phyloP scores from a whole-genome alignment of 2,113 vertebrate genomes.

The Abramis brama region DNA sequence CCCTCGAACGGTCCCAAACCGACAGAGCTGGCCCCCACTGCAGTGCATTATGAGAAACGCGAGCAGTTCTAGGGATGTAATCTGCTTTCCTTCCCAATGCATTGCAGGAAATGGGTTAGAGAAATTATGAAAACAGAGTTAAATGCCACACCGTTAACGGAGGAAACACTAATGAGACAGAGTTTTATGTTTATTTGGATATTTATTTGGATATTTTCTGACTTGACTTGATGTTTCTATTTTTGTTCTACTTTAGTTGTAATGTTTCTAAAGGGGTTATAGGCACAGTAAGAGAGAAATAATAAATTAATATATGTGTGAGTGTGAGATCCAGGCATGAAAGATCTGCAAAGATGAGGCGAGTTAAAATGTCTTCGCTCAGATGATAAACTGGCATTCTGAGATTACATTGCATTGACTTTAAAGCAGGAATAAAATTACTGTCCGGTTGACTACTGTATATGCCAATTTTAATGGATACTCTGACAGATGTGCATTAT shows the following conservation, averaged over 20 bases:
- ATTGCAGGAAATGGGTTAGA: slow-evolving; percentile 25
- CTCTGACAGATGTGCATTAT: background rate
- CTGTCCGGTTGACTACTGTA: background rate
- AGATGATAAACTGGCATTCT: background rate
- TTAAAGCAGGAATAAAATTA: background rate
- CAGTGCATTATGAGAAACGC: slow-evolving; percentile 38
- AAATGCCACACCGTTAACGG: slow-evolving; percentile 23
- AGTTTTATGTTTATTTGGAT: background rate
- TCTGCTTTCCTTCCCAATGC: slow-evolving; percentile 19
- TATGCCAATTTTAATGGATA: background rate
- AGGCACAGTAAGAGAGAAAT: background rate
- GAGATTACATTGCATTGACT: background rate
- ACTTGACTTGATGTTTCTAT: background rate
- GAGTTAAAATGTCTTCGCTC: background rate
- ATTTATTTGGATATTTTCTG: slow-evolving; percentile 25
- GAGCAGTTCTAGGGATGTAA: background rate
- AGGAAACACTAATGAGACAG: background rate
- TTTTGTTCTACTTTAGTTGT: background rate
- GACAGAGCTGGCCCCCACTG: slow-evolving; percentile 40
- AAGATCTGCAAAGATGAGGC: background rate
- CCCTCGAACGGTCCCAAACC: background rate
- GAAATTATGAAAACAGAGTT: background rate
- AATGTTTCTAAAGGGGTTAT: background rate
- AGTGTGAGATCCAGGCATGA: slow-evolving; percentile 12
- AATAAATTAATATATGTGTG: background rate